Evolutionary conservation across 2,888 invertebrate species (phyloP), one percentile per base, ranked within the genome.

Genomic region (Drosophila antonietae): DNA sequence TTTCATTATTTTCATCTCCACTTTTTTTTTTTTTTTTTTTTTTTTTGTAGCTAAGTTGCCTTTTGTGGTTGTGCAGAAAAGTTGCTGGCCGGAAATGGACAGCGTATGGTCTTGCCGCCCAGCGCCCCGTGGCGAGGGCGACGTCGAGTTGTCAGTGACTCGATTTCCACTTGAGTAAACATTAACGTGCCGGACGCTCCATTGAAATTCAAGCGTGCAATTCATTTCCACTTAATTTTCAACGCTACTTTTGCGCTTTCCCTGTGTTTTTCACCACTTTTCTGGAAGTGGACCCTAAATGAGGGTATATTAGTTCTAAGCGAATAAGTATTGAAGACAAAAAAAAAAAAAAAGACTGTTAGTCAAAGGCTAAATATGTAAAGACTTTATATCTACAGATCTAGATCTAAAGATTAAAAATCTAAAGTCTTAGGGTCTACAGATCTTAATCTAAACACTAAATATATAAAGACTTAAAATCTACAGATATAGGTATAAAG

Each of bases 141-240:
- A 15, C 15, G 37, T 3, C 52, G 43, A 52, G 68, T 69, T 59
- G 87, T 68, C 73, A 81, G 84, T 87, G 89, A 88, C 90, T 88
- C 78, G 81, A 88, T 88, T 88, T 88, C 88, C 90, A 88, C 86
- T 89, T 85, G 86, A 89, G 87, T 86, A 88, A 89, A 88, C 80
- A 86, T 89, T 85, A 87, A 88, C 86, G 89, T 89, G 89, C 88
- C 89, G 89, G 85, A 82, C 89, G 84, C 74, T 72, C 80, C 86
- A 89, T 90, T 89, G 87, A 84, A 84, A 90, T 83, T 89, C 86
- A 90, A 90, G 90, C 88, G 89, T 80, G 81, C 89, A 89, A 89
- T 90, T 90, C 88, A 87, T 86, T 88, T 85, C 87, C 90, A 89
- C 90, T 89, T 89, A 88, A 89, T 90, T 90, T 87, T 85, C 84